Base-by-base conservation (phyloP, 2,888 invertebrate species). In the Serrognathus titanus region DNA sequence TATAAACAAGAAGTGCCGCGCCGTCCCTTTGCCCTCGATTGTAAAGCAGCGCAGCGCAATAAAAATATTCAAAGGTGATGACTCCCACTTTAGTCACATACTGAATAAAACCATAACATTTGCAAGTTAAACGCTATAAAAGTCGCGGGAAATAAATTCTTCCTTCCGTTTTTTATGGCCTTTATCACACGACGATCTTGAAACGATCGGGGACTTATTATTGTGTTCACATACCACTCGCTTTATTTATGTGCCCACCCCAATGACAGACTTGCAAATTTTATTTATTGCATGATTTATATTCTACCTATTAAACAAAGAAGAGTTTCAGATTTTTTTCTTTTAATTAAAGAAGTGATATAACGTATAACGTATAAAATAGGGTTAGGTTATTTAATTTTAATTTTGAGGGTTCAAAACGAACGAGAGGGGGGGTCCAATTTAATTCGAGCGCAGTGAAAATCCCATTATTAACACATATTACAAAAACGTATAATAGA, bases 101-200 rank as follows among this genome's bases (percentile, higher is more conserved):
- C 51, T 40, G 54, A 54, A 58, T 58, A 58, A 76, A 76, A 70
- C 76, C 75, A 74, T 75, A 75, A 76, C 75, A 78, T 78, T 78
- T 78, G 78, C 78, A 78, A 78, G 78, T 78, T 77, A 78, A 78
- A 78, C 78, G 78, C 71, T 73, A 76, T 77, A 77, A 78, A 76
- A 69, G 51, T 39, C 47, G 53, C 58, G 53, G 24, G 54, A 58
- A 58, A 58, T 54, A 54, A 58, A 58, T 54, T 58, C 53, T 46
- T 40, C 43, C 31, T 43, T 55, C 50, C 24, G 49, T 54, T 58
- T 51, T 38, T 38, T 10, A 40, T 3, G 24, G 24, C 24, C 24
- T 6, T 31, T 31, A 31, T 31, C 24, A 31, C 24, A 31, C 24
- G 24, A 31, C 24, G 5, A 31, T 31, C 24, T 31, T 31, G 24